A percentile compares a stretch with the other conserved stretches of the same genome.
These are phyloP conservation scores for Panulirus ornatus DNA, from an alignment of 1,140 invertebrate species.

Conservation along the genomic window DNA sequence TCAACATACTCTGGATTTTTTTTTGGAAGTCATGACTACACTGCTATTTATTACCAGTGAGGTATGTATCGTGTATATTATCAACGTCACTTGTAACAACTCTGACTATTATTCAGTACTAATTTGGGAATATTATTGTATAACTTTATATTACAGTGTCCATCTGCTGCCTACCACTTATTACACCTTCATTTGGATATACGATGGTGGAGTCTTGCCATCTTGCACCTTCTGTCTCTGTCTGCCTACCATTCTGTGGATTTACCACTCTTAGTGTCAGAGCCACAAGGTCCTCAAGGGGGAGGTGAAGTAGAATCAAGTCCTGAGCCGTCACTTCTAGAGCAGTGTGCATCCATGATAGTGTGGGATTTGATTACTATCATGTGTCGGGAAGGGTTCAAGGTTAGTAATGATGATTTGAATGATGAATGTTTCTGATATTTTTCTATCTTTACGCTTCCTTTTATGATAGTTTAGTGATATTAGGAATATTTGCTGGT, in stretches of 20 bases:
- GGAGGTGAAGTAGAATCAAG: slow-evolving; percentile 23
- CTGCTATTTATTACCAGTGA: no score
- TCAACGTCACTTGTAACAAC: neutral
- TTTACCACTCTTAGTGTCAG: slow-evolving; percentile 29
- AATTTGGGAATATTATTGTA: neutral
- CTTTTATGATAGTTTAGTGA: no score
- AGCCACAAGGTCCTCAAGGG: slow-evolving; percentile 16
- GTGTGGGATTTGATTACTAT: slow-evolving; percentile 64
- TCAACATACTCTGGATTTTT: no score
- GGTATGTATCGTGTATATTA: neutral
- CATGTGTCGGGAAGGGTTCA: slow-evolving; percentile 20
- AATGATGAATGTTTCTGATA: neutral
- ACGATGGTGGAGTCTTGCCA: slow-evolving; percentile 76
- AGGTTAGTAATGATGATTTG: neutral
- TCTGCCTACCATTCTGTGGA: neutral
- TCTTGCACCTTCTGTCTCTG: slow-evolving; percentile 51
- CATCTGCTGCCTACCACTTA: slow-evolving; percentile 75
- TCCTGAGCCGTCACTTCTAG: slow-evolving; percentile 38
- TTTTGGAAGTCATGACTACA: no score
- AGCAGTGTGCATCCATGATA: slow-evolving; percentile 66
- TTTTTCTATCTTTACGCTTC: no score
- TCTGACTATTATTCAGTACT: neutral
- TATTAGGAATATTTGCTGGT: no score
- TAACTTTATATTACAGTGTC: slow-evolving; percentile 73
- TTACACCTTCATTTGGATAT: slow-evolving; percentile 76